A percentile compares a stretch with the other conserved stretches of the same genome.
Evolutionary conservation across 2,797 vertebrate species (phyloP).

Genomic region (Poeciliopsis gracilis): DNA sequence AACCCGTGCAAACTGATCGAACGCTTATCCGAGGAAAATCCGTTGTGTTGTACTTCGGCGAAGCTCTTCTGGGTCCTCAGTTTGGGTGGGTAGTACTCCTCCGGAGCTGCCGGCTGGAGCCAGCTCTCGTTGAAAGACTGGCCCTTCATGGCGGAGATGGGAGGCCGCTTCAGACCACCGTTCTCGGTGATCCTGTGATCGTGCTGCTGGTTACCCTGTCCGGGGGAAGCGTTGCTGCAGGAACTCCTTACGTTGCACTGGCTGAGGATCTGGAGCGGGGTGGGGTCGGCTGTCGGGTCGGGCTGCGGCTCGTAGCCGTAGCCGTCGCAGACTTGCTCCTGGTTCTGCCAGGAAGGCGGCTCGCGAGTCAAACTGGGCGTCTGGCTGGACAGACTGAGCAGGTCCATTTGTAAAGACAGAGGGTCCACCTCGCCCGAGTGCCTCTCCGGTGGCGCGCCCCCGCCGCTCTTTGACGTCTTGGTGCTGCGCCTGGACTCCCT

Average conservation of each 20-base stretch:
- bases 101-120: slow-evolving; percentile 84
- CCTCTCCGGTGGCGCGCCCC: slow-evolving; percentile 77
- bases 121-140: slow-evolving; percentile 90
- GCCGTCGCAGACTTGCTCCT: slow-evolving; percentile 78
- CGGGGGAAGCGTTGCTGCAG: slow-evolving; percentile 81
- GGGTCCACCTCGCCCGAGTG: slow-evolving; percentile 94
- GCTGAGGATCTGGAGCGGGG: slow-evolving; percentile 91
- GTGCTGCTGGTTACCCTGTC: slow-evolving; percentile 75
- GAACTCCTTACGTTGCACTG: slow-evolving; percentile 94
- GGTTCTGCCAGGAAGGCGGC: slow-evolving; percentile 89
- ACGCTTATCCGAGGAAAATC: slow-evolving; percentile 88
- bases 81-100: slow-evolving; percentile 89
- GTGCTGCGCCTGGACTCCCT: slow-evolving; percentile 92
- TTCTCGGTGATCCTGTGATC: slow-evolving; percentile 89
- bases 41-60: slow-evolving; percentile 84
- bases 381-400: slow-evolving; percentile 96
- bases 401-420: slow-evolving; percentile 96
- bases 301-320: slow-evolving; percentile 86
- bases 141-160: slow-evolving; percentile 88
- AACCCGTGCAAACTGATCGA: slow-evolving; percentile 92
- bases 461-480: slow-evolving; percentile 89
- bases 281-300: slow-evolving; percentile 77
- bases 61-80: slow-evolving; percentile 92
- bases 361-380: slow-evolving; percentile 93
- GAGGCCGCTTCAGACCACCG: slow-evolving; percentile 85